phyloP scores from a whole-genome alignment of 2,113 vertebrate genomes.

The Boulengeromyrus knoepffleri region DNA sequence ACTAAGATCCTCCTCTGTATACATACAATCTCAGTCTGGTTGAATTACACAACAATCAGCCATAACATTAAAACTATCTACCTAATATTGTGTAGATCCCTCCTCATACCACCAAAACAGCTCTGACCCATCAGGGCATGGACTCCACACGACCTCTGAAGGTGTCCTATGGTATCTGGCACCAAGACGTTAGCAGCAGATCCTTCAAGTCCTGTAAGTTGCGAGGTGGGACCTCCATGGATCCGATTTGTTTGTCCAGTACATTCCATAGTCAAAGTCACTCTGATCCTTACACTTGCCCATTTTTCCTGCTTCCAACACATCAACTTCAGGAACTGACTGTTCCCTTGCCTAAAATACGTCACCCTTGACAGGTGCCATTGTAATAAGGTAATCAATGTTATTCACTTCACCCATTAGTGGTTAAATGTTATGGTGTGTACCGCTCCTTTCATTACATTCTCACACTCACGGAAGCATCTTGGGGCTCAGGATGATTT shows the following conservation, averaged over 20 bases:
- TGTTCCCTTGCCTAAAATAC: background rate
- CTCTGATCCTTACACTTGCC: background rate
- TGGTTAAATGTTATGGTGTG: background rate
- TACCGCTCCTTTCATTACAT: background rate
- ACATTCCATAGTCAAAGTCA: background rate
- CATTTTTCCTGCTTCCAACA: background rate
- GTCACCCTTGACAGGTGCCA: background rate
- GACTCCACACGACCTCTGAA: background rate
- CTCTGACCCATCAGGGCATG: background rate
- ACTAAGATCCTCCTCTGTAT: background rate
- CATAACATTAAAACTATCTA: background rate
- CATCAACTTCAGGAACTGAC: background rate
- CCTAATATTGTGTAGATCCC: background rate
- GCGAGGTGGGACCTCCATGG: background rate
- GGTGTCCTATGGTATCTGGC: background rate
- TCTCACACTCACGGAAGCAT: background rate
- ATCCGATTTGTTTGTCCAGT: background rate
- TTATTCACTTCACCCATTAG: background rate
- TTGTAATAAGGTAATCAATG: background rate
- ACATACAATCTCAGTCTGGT: background rate
- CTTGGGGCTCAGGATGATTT: background rate
- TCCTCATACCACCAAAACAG: background rate
- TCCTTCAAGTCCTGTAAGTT: background rate
- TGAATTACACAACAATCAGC: background rate
- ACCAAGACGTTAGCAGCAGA: background rate